Evolutionary conservation across 2,797 vertebrate species (phyloP).

Genomic region (Hyperoplus immaculatus): DNA sequence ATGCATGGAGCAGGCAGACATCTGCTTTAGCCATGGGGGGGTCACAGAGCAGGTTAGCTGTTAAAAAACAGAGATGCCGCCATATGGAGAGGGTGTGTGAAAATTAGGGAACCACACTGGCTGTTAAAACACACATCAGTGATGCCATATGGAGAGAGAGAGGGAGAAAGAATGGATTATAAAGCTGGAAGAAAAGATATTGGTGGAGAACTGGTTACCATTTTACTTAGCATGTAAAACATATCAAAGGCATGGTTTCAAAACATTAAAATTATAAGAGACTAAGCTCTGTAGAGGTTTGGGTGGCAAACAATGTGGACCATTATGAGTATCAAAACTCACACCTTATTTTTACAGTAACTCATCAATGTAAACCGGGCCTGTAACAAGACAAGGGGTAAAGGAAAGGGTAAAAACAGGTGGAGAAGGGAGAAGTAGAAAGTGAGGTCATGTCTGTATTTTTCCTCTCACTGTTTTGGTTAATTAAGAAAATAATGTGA

Average conservation of each 20-base stretch:
- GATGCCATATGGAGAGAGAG: slow-evolving; percentile 13
- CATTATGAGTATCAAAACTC: background rate
- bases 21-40: slow-evolving; percentile 47
- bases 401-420: slow-evolving; percentile 21
- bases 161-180: background rate
- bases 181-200: background rate
- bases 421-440: slow-evolving; percentile 3
- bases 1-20: slow-evolving; percentile 59
- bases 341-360: background rate
- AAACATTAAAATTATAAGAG: background rate
- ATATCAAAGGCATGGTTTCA: background rate
- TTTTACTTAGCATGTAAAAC: slow-evolving; percentile 1
- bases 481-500: slow-evolving; percentile 33
- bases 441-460: slow-evolving; percentile 31
- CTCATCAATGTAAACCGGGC: background rate
- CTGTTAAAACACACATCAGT: slow-evolving; percentile 20
- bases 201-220: background rate
- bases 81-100: slow-evolving; percentile 36
- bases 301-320: background rate
- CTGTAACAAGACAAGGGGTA: background rate
- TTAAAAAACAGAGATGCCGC: slow-evolving; percentile 37
- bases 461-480: slow-evolving; percentile 14
- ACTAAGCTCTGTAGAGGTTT: background rate
- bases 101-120: slow-evolving; percentile 14
- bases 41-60: slow-evolving; percentile 43